Evolutionary conservation across 2,888 invertebrate genomes (phyloP).

Genomic region (Drosophila meridionalis): DNA sequence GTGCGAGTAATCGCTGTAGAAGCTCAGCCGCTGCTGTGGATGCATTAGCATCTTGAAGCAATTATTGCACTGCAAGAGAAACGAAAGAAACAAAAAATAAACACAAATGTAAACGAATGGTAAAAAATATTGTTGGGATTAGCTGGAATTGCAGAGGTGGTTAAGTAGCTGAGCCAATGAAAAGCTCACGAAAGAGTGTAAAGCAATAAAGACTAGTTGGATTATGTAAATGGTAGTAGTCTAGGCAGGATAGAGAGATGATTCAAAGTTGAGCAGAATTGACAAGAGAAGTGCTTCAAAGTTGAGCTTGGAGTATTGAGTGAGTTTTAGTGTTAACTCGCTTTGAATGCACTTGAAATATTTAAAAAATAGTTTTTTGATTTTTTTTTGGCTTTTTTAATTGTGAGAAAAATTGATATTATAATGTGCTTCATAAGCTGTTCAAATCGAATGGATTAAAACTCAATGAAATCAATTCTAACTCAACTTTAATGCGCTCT

Average conservation of each 20-base stretch:
- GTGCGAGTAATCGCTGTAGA: conserved; percentile 98
- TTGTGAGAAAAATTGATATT: too few species aligned
- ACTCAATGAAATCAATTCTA: too few species aligned
- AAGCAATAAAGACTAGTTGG: not conserved
- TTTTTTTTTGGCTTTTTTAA: too few species aligned
- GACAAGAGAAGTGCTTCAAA: not conserved
- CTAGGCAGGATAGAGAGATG: not conserved
- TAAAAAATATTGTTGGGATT: not conserved
- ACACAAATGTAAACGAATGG: not conserved
- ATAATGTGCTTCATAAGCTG: too few species aligned
- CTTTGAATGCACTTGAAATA: too few species aligned
- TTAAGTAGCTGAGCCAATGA: not conserved
- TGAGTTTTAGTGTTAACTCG: too few species aligned
- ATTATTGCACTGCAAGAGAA: conserved; percentile 91
- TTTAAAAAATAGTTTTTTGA: too few species aligned
- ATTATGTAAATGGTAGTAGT: not conserved
- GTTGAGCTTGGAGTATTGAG: not conserved
- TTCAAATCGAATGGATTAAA: too few species aligned
- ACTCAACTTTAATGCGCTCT: too few species aligned
- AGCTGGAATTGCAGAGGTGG: conserved; percentile 1
- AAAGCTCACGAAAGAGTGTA: not conserved
- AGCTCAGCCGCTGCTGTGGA: conserved; percentile 94
- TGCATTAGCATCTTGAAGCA: conserved; percentile 95
- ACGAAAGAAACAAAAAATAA: not conserved
- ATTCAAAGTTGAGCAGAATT: not conserved